A percentile compares a stretch with the other conserved stretches of the same genome.
Conservation (phyloP, 2,797 vertebrate genomes). For the Huso huso region DNA sequence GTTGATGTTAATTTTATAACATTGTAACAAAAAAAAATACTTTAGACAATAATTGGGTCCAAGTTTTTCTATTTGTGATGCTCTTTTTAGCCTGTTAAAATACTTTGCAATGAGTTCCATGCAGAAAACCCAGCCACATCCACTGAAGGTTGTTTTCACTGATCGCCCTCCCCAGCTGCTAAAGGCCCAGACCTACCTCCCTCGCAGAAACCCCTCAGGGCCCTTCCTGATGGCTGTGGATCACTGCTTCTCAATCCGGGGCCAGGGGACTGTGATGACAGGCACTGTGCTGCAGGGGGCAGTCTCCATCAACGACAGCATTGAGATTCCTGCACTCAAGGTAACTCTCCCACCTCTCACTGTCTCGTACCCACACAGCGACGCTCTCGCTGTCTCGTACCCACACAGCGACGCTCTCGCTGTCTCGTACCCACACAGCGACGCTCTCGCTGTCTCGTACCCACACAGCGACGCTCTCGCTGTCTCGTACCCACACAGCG, state of each 20-base stretch:
- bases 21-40: too few species aligned
- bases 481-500: not conserved
- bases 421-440: not conserved
- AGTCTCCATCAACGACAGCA: slow-evolving; percentile 78
- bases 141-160: not conserved
- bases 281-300: slow-evolving; percentile 92
- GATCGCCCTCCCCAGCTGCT: slow-evolving; percentile 63
- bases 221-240: slow-evolving; percentile 92
- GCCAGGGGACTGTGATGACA: slow-evolving; percentile 96
- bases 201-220: slow-evolving; percentile 77
- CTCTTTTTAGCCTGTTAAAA: too few species aligned
- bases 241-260: slow-evolving; percentile 96
- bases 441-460: not conserved
- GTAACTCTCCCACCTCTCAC: slow-evolving; percentile 45
- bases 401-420: slow-evolving; percentile 7
- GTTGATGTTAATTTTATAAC: too few species aligned
- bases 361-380: too few species aligned
- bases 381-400: too few species aligned
- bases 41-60: too few species aligned
- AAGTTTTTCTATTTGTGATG: too few species aligned
- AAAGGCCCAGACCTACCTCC: slow-evolving; percentile 82
- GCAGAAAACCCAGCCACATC: slow-evolving; percentile 24
- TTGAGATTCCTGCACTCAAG: slow-evolving; percentile 95
- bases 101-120: slow-evolving; percentile 16
- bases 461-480: not conserved